Evolutionary conservation across 1,140 invertebrate species (phyloP), one percentile per base, ranked within the genome.

Genomic region (Pantala flavescens): DNA sequence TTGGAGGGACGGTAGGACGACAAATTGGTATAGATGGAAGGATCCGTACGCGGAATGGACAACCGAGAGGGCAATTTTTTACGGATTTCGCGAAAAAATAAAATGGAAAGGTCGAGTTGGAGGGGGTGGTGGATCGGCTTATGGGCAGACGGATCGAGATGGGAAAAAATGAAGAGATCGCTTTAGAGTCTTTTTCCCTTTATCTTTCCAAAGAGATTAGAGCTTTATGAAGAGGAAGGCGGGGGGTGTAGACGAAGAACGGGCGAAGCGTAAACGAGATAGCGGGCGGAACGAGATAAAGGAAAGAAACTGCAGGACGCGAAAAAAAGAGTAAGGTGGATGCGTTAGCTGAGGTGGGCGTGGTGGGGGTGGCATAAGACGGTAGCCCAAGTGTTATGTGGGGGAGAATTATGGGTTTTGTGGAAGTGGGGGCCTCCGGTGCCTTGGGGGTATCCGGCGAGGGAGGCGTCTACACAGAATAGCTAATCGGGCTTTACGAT

Each of bases 401-500:
- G 49, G 49, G 49, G 49, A 63, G 49, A 63, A 63, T 63, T 63
- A 63, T 63, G 49, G 14, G 49, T 63, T 21, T 63, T 63, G 16
- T 63, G 49, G 49, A 63, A 63, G 49, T 19, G 49, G 49, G 43
- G 49, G 49, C 49, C 49, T 63, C 1, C 49, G 12, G 49, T 63
- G 49, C 49, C 49, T 63, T 63, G 49, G 49, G 49, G 49, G 49
- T 21, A 63, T 63, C 12, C 49, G 49, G 49, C 49, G 49, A 63
- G 49, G 49, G n/a, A 21, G 49, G 49, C 49, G 49, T 21, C 49
- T 63, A 63, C 49, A 63, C 49, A 63, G 49, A 63, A 63, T 63
- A 63, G 49, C 49, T 63, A 63, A 63, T 63, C 49, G 49, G 49
- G 49, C 49, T 63, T 63, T 63, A 63, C 49, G 49, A 63, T 63